A percentile compares a stretch with the other conserved stretches of the same genome.
Conservation (phyloP, 2,797 vertebrate species). For the Lacerta agilis region DNA sequence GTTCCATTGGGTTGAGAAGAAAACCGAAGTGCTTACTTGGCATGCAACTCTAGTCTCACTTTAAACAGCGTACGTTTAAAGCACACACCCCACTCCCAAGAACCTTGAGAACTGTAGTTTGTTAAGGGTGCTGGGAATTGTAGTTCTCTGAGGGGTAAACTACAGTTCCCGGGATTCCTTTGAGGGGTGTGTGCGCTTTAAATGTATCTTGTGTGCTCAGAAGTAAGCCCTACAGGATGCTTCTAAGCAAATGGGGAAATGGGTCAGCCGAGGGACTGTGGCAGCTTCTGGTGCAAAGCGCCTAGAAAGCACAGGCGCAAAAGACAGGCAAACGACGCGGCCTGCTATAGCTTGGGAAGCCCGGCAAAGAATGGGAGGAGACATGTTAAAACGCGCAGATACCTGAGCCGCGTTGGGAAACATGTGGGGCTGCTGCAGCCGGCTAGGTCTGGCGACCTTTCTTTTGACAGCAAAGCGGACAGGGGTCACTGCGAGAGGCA, state of each 20-base stretch:
- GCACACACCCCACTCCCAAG: too few relatives aligned
- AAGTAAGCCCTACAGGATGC: too few relatives aligned
- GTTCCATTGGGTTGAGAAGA: too few relatives aligned
- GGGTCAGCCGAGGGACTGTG: too few relatives aligned
- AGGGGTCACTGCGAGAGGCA: neutral
- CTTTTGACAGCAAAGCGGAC: neutral
- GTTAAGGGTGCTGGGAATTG: too few relatives aligned
- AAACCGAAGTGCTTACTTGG: neutral
- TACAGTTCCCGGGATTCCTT: too few relatives aligned
- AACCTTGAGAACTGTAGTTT: too few relatives aligned
- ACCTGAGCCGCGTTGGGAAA: neutral
- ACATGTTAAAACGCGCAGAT: rapidly evolving
- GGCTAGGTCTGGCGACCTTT: neutral
- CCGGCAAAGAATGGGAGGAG: neutral
- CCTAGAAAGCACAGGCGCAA: neutral
- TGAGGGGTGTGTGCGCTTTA: too few relatives aligned
- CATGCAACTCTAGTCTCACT: neutral
- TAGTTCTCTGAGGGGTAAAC: too few relatives aligned
- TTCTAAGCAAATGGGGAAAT: too few relatives aligned
- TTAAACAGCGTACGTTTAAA: too few relatives aligned
- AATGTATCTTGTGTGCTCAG: neutral
- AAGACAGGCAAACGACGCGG: neutral
- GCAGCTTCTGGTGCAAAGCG: neutral
- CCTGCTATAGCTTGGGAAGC: neutral
- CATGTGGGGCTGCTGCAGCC: neutral